Evolutionary conservation across 2,888 invertebrate species (phyloP).

Genomic region (Andrena bicolor): DNA sequence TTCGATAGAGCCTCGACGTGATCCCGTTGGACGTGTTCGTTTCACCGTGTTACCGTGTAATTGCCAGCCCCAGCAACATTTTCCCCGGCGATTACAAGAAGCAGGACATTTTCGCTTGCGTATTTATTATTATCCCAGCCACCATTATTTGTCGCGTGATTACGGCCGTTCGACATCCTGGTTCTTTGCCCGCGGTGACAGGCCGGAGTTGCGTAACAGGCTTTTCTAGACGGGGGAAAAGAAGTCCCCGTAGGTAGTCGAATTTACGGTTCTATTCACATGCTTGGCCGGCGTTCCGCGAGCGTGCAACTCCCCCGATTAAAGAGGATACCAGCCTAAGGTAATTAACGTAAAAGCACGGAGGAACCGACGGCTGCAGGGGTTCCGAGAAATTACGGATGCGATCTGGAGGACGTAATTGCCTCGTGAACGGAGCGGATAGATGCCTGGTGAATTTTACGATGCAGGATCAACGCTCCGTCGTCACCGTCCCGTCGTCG

Average conservation of each 20-base stretch:
- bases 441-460: slow-evolving; percentile 35
- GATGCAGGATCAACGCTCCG: slow-evolving; percentile 13
- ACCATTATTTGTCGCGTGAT: slow-evolving; percentile 38
- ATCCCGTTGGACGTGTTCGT: slow-evolving; percentile 10
- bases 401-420: slow-evolving; percentile 36
- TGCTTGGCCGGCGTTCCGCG: slow-evolving; percentile 25
- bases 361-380: slow-evolving; percentile 20
- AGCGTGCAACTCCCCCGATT: slow-evolving; percentile 18
- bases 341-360: slow-evolving; percentile 47
- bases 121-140: slow-evolving; percentile 6
- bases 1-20: not conserved
- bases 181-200: slow-evolving; percentile 19
- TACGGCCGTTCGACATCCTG: slow-evolving; percentile 28
- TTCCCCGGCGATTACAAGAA: slow-evolving; percentile 2
- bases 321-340: slow-evolving; percentile 8
- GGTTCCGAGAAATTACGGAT: slow-evolving; percentile 27
- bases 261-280: slow-evolving; percentile 48
- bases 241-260: not conserved
- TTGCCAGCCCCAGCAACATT: not conserved
- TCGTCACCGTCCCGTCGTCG: slow-evolving; percentile 2
- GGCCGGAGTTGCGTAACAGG: slow-evolving; percentile 22
- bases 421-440: slow-evolving; percentile 14
- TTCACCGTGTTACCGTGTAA: not conserved
- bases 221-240: slow-evolving; percentile 5
- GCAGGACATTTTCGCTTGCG: slow-evolving; percentile 30